phyloP scores from a whole-genome alignment of 2,797 vertebrate species.

The Esox masquinongy region DNA sequence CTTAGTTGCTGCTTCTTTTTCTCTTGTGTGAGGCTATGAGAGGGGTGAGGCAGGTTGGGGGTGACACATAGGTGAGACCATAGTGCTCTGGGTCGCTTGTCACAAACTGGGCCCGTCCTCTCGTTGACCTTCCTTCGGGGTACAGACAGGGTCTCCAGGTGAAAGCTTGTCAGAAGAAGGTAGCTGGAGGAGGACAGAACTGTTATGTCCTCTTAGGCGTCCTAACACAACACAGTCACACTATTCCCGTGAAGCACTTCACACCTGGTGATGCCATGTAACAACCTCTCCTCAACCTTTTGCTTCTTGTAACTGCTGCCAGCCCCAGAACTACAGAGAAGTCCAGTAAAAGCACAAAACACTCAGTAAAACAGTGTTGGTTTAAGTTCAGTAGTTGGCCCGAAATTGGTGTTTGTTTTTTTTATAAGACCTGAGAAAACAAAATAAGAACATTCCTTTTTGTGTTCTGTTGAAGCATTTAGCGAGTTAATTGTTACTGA shows the following conservation, averaged over 20 bases:
- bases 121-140: conserved; percentile 50
- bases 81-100: conserved; percentile 61
- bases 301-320: conserved; percentile 10
- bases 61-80: conserved; percentile 58
- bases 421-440: not conserved
- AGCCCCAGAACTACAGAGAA: conserved; percentile 28
- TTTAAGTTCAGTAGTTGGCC: not conserved
- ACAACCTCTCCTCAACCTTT: conserved; percentile 42
- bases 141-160: conserved; percentile 52
- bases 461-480: not conserved
- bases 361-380: not conserved
- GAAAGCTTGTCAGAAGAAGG: conserved; percentile 60
- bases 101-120: conserved; percentile 49
- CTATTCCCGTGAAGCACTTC: conserved; percentile 51
- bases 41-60: conserved; percentile 28
- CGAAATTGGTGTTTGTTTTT: not conserved
- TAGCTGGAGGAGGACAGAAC: not conserved
- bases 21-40: not conserved
- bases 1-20: conserved; percentile 4
- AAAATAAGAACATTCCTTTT: not conserved
- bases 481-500: too few relatives aligned
- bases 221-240: conserved; percentile 23
- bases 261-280: conserved; percentile 52
- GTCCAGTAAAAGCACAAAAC: not conserved
- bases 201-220: conserved; percentile 4